Percentiles rank a stretch among this genome's conserved stretches.
Evolutionary conservation across 2,888 invertebrate genomes (phyloP).

Genomic region (Clepsis dumicolana): DNA sequence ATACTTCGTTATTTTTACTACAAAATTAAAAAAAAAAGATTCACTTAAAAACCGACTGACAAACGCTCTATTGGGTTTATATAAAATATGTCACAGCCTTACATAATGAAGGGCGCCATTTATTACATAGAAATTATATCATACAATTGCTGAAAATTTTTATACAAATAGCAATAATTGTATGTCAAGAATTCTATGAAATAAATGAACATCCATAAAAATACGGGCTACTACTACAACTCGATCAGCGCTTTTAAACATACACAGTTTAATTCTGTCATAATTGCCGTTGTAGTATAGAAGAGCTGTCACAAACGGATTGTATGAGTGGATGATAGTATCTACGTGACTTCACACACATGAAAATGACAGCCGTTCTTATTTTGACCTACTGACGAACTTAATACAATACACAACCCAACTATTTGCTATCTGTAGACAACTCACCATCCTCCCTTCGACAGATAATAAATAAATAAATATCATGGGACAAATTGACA

Average conservation of each 20-base stretch:
- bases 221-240: neutral
- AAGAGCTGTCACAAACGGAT: no score
- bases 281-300: no score
- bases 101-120: constrained; percentile 55
- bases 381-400: no score
- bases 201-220: neutral
- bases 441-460: no score
- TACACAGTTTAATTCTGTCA: no score
- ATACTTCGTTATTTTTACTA: neutral
- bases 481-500: no score
- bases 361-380: no score
- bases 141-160: neutral
- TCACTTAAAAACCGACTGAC: constrained; percentile 50
- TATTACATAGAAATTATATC: neutral
- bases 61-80: constrained; percentile 53
- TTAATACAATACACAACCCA: no score
- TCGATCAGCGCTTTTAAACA: neutral
- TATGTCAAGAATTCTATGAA: neutral
- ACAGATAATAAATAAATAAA: no score
- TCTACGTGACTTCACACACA: no score
- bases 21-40: neutral
- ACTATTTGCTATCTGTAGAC: no score
- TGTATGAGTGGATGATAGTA: no score
- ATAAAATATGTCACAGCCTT: constrained; percentile 81
- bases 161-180: neutral